These are phyloP conservation scores for Elysia crispata DNA, from an alignment of 2,888 invertebrate genomes.

Conservation along the genomic window DNA sequence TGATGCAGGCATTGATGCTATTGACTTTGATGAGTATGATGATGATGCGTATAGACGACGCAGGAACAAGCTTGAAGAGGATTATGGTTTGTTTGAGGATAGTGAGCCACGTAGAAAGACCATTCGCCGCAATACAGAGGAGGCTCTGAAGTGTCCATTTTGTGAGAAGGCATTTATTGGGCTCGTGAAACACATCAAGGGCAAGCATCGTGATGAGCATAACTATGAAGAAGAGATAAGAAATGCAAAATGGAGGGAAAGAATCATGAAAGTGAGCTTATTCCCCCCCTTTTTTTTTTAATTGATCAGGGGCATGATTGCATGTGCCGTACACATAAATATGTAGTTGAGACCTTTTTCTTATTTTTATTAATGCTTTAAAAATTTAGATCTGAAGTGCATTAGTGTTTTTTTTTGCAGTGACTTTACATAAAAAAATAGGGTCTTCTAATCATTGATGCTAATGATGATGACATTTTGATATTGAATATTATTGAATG, in stretches of 20 bases:
- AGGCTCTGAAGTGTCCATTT: slow-evolving; percentile 73
- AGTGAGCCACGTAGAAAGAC: slow-evolving; percentile 67
- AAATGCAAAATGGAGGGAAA: slow-evolving; percentile 73
- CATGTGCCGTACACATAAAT: too few relatives aligned
- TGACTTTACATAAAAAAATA: too few relatives aligned
- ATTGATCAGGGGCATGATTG: too few relatives aligned
- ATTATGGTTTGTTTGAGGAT: slow-evolving; percentile 70
- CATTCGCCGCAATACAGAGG: slow-evolving; percentile 70
- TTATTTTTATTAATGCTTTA: too few relatives aligned
- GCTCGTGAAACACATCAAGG: slow-evolving; percentile 72
- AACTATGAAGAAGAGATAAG: slow-evolving; percentile 73
- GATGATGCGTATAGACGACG: slow-evolving; percentile 54
- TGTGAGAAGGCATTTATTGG: slow-evolving; percentile 74
- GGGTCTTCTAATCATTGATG: too few relatives aligned
- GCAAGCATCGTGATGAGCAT: slow-evolving; percentile 71
- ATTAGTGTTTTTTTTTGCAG: too few relatives aligned
- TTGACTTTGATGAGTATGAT: slow-evolving; percentile 62
- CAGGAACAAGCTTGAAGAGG: slow-evolving; percentile 63
- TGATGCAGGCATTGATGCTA: slow-evolving; percentile 62
- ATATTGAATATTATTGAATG: too few relatives aligned
- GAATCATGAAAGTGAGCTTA: slow-evolving; percentile 66
- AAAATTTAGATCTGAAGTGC: too few relatives aligned
- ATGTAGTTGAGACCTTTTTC: too few relatives aligned
- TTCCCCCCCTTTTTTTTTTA: too few relatives aligned
- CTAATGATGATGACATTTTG: too few relatives aligned